Conservation (phyloP, 2,113 vertebrate genomes). For the Gymnocephalus cernua region DNA sequence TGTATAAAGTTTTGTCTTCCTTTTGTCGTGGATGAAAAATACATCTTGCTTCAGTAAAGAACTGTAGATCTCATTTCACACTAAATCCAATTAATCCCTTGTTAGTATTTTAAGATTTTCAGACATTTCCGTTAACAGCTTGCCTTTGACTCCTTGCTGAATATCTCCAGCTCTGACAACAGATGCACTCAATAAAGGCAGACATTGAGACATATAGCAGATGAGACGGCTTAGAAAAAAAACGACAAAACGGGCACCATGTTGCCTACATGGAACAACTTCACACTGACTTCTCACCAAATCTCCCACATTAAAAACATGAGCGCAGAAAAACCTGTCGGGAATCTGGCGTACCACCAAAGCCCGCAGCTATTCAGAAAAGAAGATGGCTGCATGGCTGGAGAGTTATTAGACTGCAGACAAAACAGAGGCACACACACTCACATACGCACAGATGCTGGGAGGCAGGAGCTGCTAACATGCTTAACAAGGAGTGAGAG, state of each 20-base stretch:
- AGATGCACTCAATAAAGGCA: slow-evolving; percentile 32
- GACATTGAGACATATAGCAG: slow-evolving; percentile 26
- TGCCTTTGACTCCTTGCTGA: slow-evolving; percentile 18
- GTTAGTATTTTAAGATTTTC: slow-evolving; percentile 27
- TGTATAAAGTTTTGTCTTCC: neutral
- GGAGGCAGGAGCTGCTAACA: slow-evolving; percentile 59
- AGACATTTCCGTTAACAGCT: slow-evolving; percentile 33
- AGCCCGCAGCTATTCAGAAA: slow-evolving; percentile 44
- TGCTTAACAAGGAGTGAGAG: slow-evolving; percentile 75
- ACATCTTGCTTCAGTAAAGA: slow-evolving; percentile 1
- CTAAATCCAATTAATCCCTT: neutral
- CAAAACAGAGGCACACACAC: slow-evolving; percentile 35
- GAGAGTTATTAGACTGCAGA: slow-evolving; percentile 63
- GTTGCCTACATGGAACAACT: slow-evolving; percentile 41
- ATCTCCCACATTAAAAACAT: slow-evolving; percentile 59
- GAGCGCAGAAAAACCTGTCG: slow-evolving; percentile 20
- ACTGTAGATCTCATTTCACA: slow-evolving; percentile 24
- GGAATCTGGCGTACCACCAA: slow-evolving; percentile 53
- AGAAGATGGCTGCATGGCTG: slow-evolving; percentile 23
- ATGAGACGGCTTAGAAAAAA: slow-evolving; percentile 19
- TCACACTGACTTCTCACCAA: slow-evolving; percentile 49
- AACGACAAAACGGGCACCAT: slow-evolving; percentile 15
- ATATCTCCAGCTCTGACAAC: slow-evolving; percentile 29
- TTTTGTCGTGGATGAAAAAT: neutral
- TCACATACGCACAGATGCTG: slow-evolving; percentile 38